Percentiles rank a stretch among this genome's conserved stretches.
phyloP scores from a whole-genome alignment of 2,113 vertebrate species.

The Bos javanicus region DNA sequence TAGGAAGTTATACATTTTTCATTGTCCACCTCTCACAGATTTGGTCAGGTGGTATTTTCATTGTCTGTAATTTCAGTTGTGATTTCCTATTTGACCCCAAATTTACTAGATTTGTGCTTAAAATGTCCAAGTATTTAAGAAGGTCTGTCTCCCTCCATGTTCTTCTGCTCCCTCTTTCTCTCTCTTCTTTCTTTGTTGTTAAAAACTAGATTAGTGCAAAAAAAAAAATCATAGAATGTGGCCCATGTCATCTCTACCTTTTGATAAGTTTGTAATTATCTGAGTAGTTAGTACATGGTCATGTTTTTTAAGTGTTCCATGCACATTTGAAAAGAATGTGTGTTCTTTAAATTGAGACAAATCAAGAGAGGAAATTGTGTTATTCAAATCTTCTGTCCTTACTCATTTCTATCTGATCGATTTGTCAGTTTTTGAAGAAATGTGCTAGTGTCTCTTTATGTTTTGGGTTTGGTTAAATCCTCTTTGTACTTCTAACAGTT shows the following conservation, averaged over 20 bases:
- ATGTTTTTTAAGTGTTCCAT: background rate
- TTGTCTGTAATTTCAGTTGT: background rate
- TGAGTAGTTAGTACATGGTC: background rate
- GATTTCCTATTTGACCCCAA: background rate
- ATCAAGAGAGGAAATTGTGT: background rate
- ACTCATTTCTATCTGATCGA: background rate
- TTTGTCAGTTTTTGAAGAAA: background rate
- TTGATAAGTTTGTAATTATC: background rate
- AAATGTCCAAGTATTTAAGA: background rate
- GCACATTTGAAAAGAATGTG: background rate
- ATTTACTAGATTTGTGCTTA: background rate
- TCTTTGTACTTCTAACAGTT: background rate
- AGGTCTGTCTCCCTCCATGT: background rate
- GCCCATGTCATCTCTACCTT: background rate
- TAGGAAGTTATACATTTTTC: background rate
- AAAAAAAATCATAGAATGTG: background rate
- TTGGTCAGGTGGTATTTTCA: background rate
- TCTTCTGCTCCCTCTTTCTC: background rate
- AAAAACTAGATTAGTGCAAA: background rate
- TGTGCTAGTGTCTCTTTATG: background rate
- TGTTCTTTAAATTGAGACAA: background rate
- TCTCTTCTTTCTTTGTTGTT: background rate
- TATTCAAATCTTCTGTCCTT: background rate
- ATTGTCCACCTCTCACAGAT: background rate
- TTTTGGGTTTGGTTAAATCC: conserved; percentile 8